Evolutionary conservation across 1,140 invertebrate species (phyloP).

Genomic region (Tetraneura akinire): DNA sequence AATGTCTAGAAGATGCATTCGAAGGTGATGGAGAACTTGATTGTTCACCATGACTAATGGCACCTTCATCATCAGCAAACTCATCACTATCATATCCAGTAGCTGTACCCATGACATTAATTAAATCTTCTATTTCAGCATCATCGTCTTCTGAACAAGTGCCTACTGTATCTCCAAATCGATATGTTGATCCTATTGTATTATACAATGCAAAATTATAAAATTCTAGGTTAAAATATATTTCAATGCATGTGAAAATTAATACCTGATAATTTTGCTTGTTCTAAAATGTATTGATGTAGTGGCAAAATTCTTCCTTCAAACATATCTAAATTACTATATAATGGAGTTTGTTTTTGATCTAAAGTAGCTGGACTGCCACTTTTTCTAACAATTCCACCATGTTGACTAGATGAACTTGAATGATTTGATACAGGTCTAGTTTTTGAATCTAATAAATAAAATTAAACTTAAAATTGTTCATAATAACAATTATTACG

Average conservation of each 20-base stretch:
- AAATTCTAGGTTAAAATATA: background rate
- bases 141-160: slow-evolving; percentile 50
- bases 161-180: slow-evolving; percentile 41
- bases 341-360: slow-evolving; percentile 61
- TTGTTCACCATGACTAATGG: slow-evolving; percentile 61
- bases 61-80: slow-evolving; percentile 69
- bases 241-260: background rate
- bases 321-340: slow-evolving; percentile 68
- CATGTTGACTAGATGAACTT: slow-evolving; percentile 43
- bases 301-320: slow-evolving; percentile 71
- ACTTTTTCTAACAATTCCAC: slow-evolving; percentile 36
- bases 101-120: slow-evolving; percentile 52
- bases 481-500: no score
- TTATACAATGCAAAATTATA: background rate
- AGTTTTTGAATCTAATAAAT: slow-evolving; percentile 24
- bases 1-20: slow-evolving; percentile 47
- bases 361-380: slow-evolving; percentile 41
- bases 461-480: no score
- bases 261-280: slow-evolving; percentile 73
- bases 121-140: slow-evolving; percentile 50
- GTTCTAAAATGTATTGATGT: slow-evolving; percentile 85
- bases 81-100: slow-evolving; percentile 66
- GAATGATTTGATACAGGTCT: slow-evolving; percentile 51
- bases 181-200: slow-evolving; percentile 35
- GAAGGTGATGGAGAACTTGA: slow-evolving; percentile 46